Conservation (phyloP, 2,797 vertebrate genomes). For the Poeciliopsis infans region DNA sequence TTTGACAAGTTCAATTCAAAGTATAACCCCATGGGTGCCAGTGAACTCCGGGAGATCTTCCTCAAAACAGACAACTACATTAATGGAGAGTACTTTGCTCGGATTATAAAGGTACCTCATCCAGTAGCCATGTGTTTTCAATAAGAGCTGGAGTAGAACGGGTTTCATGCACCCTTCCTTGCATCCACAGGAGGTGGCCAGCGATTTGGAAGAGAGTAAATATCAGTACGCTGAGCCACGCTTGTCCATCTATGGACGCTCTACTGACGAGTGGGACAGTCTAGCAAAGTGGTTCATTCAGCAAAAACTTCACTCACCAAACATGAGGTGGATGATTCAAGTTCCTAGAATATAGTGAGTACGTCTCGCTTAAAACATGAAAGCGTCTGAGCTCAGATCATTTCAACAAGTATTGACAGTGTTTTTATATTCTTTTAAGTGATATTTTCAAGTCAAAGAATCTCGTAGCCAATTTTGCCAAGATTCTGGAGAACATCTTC, state of each 20-base stretch:
- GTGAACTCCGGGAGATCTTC: slow-evolving; percentile 94
- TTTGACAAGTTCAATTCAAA: slow-evolving; percentile 99
- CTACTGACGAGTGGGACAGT: slow-evolving; percentile 87
- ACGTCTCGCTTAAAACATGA: background rate
- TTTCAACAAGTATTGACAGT: background rate
- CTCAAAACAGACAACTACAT: slow-evolving; percentile 95
- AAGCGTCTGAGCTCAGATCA: background rate
- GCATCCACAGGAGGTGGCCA: slow-evolving; percentile 87
- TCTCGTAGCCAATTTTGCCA: slow-evolving; percentile 89
- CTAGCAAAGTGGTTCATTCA: slow-evolving; percentile 95
- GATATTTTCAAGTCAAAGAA: slow-evolving; percentile 95
- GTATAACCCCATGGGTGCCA: slow-evolving; percentile 97
- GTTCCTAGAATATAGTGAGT: slow-evolving; percentile 98
- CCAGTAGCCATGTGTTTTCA: background rate
- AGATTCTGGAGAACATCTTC: slow-evolving; percentile 97
- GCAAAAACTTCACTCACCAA: slow-evolving; percentile 92
- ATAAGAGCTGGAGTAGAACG: background rate
- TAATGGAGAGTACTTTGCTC: slow-evolving; percentile 94
- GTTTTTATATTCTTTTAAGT: slow-evolving; percentile 76
- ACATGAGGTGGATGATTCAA: slow-evolving; percentile 97
- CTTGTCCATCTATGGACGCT: slow-evolving; percentile 92
- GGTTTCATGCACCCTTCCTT: slow-evolving; percentile 16
- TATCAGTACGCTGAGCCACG: slow-evolving; percentile 96
- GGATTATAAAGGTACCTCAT: slow-evolving; percentile 90
- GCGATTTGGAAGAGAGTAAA: slow-evolving; percentile 93